Base-by-base conservation (phyloP, 1,140 invertebrate genomes). In the Tetragonula clypearis region DNA sequence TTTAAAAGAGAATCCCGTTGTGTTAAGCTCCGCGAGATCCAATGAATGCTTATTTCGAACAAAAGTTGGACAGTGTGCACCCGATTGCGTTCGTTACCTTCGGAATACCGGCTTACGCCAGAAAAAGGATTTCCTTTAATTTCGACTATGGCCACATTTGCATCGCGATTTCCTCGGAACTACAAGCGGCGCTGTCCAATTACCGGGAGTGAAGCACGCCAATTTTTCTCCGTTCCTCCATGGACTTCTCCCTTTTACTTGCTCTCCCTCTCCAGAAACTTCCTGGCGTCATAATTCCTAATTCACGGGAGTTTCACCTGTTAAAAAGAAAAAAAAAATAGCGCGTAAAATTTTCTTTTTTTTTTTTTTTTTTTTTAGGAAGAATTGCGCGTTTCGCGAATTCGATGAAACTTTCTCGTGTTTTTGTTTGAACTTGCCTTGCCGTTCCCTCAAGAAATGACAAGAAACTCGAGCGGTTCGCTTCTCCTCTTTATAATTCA, bases 41-140 rank as follows among this genome's bases (percentile, higher is more conserved):
- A 58, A 69, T 77, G 62, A 56, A 83, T 73, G 76, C 65, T 84
- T 56, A 84, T 79, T 72, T 55, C 30, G 26, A 41, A 35, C 17
- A 56, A 53, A 78, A 55, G 41, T 79, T 60, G 56, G 56, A n/a
- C 26, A 62, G 72, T 79, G 72, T 79, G 72, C 56, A 15, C 66
- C 60, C 35, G 60, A 82, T 76, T 68, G 60, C 66, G 15, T 60
- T 62, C 76, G 35, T 58, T 21, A 6, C 17, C 30, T 60, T 49
- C 82, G 19, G 30, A 60, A 60, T 30, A 62, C 17, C 23, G 30
- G 81, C 23, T n/a, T 56, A 9, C n/a, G 35, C 56, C 66, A 30
- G 76, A n/a, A 55, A 84, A 79, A 72, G 76, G 75, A 84, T 79
- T 79, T 65, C 68, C 76, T 79, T 84, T 84, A 84, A 84, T 84